Conservation (phyloP, 2,888 invertebrate genomes). For the Steromphala cineraria region DNA sequence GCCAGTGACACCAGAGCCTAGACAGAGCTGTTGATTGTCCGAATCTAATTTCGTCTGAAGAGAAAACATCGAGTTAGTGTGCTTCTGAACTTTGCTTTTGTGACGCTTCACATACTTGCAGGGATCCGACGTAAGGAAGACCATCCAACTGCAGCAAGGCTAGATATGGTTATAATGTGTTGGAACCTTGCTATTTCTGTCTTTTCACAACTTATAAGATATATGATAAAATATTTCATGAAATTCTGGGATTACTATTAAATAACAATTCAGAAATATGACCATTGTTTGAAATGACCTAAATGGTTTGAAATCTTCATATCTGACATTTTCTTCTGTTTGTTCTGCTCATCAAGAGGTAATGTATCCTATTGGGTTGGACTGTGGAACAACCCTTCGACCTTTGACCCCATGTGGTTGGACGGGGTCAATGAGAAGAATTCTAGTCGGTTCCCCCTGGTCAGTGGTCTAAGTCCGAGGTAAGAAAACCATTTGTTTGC, state of each 20-base stretch:
- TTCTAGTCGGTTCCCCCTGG: background rate
- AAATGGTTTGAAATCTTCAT: background rate
- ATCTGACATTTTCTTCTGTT: background rate
- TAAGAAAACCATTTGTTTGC: background rate
- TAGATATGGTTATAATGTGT: background rate
- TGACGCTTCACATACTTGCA: no score
- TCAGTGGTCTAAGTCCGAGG: background rate
- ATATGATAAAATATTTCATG: no score
- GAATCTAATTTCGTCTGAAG: no score
- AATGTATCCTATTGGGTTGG: background rate
- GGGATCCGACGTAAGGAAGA: no score
- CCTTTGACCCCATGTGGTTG: background rate
- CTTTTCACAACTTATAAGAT: no score
- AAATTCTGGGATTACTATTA: no score
- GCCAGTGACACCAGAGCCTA: no score
- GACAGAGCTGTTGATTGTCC: no score
- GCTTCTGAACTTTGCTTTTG: no score
- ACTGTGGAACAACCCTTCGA: background rate
- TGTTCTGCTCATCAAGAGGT: background rate
- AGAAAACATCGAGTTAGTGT: no score
- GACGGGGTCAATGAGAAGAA: background rate
- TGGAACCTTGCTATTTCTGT: background rate
- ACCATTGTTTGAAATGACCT: background rate
- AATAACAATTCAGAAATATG: background rate
- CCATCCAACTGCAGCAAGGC: background rate